Evolutionary conservation across 2,797 vertebrate species (phyloP).

Genomic region (Enoplosus armatus): DNA sequence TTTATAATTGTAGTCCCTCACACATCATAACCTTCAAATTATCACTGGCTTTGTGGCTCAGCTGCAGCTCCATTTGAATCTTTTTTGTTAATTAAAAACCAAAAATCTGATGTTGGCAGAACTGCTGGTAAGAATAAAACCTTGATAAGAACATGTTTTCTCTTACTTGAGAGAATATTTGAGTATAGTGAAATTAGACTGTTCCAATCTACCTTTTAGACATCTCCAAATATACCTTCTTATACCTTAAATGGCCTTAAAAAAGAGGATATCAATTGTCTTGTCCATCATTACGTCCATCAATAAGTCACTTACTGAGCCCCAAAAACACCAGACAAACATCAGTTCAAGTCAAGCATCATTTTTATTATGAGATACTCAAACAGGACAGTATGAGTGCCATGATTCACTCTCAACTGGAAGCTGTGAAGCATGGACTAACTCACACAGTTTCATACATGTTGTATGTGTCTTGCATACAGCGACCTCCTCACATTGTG

Average conservation of each 20-base stretch:
- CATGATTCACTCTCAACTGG: constrained; percentile 35
- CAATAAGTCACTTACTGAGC: background rate
- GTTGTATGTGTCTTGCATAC: constrained; percentile 29
- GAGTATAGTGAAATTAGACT: background rate
- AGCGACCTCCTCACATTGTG: constrained; percentile 37
- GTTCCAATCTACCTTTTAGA: too few species aligned
- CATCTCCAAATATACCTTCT: background rate
- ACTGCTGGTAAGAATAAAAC: background rate
- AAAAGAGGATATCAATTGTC: background rate
- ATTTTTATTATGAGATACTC: constrained; percentile 73
- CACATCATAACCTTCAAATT: background rate
- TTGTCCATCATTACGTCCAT: background rate
- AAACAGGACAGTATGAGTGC: constrained; percentile 47
- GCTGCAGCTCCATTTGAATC: background rate
- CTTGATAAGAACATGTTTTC: background rate
- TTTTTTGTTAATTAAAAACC: too few species aligned
- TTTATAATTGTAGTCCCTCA: background rate
- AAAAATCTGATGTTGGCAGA: background rate
- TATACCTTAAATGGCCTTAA: background rate
- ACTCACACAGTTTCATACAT: constrained; percentile 25
- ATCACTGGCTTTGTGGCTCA: background rate
- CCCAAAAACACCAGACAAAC: constrained; percentile 11
- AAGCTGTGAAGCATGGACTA: constrained; percentile 33
- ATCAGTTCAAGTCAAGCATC: constrained; percentile 50
- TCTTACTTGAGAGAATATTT: background rate